Evolutionary conservation across 2,888 invertebrate genomes (phyloP).

Genomic region (Cerceris ruficornis): DNA sequence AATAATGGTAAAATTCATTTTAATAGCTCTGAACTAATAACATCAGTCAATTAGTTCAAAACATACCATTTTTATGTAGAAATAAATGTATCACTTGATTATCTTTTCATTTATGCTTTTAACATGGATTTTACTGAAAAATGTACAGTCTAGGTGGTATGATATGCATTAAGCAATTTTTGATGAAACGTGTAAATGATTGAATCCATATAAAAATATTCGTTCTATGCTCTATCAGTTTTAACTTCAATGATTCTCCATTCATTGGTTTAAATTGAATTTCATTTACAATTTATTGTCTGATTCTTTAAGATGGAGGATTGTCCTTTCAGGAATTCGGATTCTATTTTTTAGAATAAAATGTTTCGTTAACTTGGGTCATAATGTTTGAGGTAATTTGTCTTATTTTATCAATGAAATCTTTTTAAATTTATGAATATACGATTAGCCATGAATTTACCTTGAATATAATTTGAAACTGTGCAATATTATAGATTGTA

Average conservation of each 20-base stretch:
- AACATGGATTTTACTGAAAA: conserved; percentile 35
- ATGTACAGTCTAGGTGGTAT: conserved; percentile 44
- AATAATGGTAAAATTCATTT: conserved; percentile 32
- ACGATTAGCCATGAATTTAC: conserved; percentile 26
- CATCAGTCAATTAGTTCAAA: conserved; percentile 11
- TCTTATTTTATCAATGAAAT: conserved; percentile 31
- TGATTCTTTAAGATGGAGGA: conserved; percentile 78
- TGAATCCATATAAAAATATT: conserved; percentile 80
- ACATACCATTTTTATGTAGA: conserved; percentile 37
- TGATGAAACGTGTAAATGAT: conserved; percentile 53
- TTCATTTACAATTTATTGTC: conserved; percentile 78
- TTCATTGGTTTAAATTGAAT: conserved; percentile 63
- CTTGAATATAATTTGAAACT: conserved; percentile 30
- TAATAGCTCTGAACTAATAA: conserved; percentile 11
- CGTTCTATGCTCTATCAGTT: conserved; percentile 72
- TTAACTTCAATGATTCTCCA: conserved; percentile 53
- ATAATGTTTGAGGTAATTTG: conserved; percentile 53
- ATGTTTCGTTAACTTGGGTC: conserved; percentile 42
- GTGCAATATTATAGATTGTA: conserved; percentile 42
- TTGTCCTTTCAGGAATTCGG: conserved; percentile 73
- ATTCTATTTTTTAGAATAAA: conserved; percentile 59
- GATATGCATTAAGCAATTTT: conserved; percentile 59
- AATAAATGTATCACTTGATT: conserved; percentile 25
- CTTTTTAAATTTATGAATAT: conserved; percentile 24
- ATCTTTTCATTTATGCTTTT: conserved; percentile 31